Evolutionary conservation across 2,888 invertebrate genomes (phyloP), one percentile per base, ranked within the genome.

Genomic region (Caenorhabditis doughertyi): DNA sequence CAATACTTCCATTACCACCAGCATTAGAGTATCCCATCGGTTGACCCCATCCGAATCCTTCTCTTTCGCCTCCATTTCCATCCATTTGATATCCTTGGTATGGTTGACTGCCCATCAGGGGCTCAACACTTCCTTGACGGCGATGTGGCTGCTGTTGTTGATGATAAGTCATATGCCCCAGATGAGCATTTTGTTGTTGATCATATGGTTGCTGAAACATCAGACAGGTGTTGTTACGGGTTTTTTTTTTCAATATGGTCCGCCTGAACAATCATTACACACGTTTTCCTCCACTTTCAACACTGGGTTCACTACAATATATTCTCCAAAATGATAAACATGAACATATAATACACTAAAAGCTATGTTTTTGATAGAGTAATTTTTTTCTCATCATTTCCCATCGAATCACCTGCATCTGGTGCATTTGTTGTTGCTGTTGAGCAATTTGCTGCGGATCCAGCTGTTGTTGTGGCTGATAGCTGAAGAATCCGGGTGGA

Each of bases 11-110:
- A 1, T 32, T 9, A 23, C 53, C 42, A 16, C 64, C 39, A 23
- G 44, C 49, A 39, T 65, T 51, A 35, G 51, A 65, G 35, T 74
- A 74, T 44, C 74, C 74, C n/a, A 74, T 74, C 11, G 44, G 65
- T 13, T 58, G 47, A 35, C 29, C 7, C 32, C 13, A 4, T 47
- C 35, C 44, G 16, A 25, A 55, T 44, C 74, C 74, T 13, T 65
- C 65, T 23, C 79, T n/a, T 42, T 16, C 32, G n/a, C 64, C 73
- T 39, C 67, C 49, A n/a, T 2, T 23, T 62, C 65, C 62, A 7
- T 42, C 56, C 56, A 58, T 35, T 32, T 4, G 39, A n/a, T n/a
- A n/a, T 39, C 60, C 42, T 39, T 74, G 79, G n/a, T 23, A 65
- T 13, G 67, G 65, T 3, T 49, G 23, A 1, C 25, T 35, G 11